These are phyloP conservation scores for Athene noctua DNA, from an alignment of 2,113 vertebrate genomes.

Conservation along the genomic window DNA sequence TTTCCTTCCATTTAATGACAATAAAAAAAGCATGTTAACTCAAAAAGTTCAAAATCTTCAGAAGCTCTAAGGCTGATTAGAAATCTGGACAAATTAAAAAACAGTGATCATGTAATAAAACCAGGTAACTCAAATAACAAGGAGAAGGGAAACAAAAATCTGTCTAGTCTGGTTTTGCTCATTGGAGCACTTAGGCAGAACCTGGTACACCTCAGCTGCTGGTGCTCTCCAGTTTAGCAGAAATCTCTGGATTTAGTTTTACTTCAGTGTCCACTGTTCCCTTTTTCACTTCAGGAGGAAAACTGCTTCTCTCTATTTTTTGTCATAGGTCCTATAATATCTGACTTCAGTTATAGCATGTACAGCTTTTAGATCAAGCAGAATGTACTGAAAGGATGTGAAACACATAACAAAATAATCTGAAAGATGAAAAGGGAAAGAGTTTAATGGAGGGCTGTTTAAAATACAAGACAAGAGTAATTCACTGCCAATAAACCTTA, in stretches of 20 bases:
- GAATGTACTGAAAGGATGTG: background rate
- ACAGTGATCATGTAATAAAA: background rate
- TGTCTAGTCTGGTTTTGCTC: background rate
- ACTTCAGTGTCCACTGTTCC: background rate
- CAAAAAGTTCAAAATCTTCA: background rate
- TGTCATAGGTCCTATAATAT: background rate
- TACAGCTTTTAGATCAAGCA: background rate
- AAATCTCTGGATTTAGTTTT: background rate
- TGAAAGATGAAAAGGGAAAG: background rate
- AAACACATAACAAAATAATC: background rate
- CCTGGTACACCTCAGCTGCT: background rate
- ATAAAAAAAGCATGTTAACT: background rate
- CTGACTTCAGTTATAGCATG: accelerated
- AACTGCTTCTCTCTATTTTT: background rate
- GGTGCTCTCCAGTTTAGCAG: background rate
- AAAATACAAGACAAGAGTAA: background rate
- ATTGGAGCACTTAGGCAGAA: background rate
- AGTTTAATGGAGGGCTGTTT: background rate
- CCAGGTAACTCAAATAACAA: background rate
- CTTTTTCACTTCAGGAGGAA: background rate
- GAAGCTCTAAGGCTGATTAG: accelerated
- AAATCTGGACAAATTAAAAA: background rate
- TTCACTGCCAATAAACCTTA: background rate
- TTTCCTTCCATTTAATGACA: background rate
- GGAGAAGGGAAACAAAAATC: background rate